Conservation (phyloP, 2,888 invertebrate species). For the Tetragonula carbonaria region DNA sequence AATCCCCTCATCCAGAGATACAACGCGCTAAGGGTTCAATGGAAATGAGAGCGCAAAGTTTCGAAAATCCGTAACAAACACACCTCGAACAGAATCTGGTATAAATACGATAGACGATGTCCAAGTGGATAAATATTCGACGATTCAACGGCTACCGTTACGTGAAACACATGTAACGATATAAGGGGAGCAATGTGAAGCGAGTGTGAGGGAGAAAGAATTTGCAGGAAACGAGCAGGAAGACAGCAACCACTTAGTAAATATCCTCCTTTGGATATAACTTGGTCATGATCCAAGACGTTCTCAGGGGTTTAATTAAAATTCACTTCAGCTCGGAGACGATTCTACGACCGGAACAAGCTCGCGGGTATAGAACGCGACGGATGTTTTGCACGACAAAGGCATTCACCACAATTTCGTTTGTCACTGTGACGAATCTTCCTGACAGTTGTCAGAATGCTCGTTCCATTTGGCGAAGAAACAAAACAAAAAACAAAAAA, state of each 20-base stretch:
- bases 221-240: not conserved
- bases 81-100: too few relatives aligned
- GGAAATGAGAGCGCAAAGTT: too few relatives aligned
- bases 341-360: not conserved
- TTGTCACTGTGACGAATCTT: not conserved
- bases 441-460: not conserved
- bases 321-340: constrained; percentile 19
- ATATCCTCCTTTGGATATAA: not conserved
- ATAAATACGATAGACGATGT: not conserved
- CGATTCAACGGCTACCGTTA: not conserved
- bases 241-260: not conserved
- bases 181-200: too few relatives aligned
- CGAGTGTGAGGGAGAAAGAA: not conserved
- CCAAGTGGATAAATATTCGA: not conserved
- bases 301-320: constrained; percentile 44
- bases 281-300: constrained; percentile 7
- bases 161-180: too few relatives aligned
- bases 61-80: not conserved
- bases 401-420: not conserved
- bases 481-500: too few relatives aligned
- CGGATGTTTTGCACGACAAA: constrained; percentile 16
- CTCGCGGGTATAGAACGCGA: not conserved
- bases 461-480: not conserved
- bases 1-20: too few relatives aligned
- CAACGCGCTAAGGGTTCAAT: too few relatives aligned